Conservation (phyloP, 2,888 invertebrate species). For the Oligia latruncula region DNA sequence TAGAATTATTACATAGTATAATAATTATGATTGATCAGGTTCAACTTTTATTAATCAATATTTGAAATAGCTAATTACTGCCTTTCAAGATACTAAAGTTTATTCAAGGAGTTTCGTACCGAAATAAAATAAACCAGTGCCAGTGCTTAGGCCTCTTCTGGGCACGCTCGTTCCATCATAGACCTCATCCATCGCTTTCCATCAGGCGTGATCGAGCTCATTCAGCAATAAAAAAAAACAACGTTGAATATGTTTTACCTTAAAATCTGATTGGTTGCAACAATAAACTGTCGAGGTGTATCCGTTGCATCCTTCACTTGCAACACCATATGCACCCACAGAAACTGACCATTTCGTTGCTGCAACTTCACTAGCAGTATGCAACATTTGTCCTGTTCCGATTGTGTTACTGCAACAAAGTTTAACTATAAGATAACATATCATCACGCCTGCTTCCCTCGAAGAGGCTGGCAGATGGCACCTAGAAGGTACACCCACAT, state of each 20-base stretch:
- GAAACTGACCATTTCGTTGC: conserved; percentile 95
- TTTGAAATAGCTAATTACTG: no score
- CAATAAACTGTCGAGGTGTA: conserved; percentile 97
- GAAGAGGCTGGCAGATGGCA: neutral
- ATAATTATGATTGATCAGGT: conserved; percentile 22
- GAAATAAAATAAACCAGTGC: neutral
- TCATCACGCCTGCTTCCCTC: no score
- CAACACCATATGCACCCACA: conserved; percentile 98
- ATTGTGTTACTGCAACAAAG: conserved; percentile 96
- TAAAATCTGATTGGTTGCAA: conserved; percentile 98
- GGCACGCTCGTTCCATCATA: no score
- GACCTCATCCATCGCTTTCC: no score
- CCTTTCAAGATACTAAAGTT: neutral
- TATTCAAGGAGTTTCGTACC: neutral
- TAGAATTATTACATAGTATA: neutral
- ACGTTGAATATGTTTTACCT: conserved; percentile 90
- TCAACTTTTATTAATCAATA: neutral
- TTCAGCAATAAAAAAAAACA: no score
- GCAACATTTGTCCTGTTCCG: conserved; percentile 99
- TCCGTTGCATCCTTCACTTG: conserved; percentile 97
- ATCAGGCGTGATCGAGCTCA: no score
- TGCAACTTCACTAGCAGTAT: conserved; percentile 97
- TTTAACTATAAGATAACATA: neutral
- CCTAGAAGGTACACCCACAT: neutral
- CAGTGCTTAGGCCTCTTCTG: no score